Conservation (phyloP, 2,797 vertebrate genomes). For the Scolopax rusticola region DNA sequence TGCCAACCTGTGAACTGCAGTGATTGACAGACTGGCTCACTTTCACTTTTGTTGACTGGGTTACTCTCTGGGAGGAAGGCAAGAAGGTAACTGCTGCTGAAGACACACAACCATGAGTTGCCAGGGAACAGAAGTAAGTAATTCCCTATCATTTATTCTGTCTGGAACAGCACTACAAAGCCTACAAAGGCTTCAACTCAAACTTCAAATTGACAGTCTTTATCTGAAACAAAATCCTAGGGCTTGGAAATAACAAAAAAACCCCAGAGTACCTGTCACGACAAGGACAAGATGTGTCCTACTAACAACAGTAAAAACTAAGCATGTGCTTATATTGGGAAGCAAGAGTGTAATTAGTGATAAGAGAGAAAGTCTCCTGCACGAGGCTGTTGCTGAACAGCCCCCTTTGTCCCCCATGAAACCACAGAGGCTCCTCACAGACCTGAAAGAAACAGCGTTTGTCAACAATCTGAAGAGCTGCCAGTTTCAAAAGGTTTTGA, state of each 20-base stretch:
- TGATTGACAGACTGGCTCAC: not conserved
- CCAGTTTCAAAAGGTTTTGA: not conserved
- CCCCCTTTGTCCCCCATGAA: not conserved
- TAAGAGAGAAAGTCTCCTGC: not conserved
- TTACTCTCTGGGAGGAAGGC: not conserved
- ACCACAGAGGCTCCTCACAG: not conserved
- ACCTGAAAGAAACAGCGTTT: not conserved
- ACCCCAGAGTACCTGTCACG: rapidly evolving
- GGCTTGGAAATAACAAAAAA: not conserved
- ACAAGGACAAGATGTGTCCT: not conserved
- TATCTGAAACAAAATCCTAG: not conserved
- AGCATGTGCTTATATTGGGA: not conserved
- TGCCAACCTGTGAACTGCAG: not conserved
- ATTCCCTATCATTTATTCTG: not conserved
- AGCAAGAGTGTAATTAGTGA: not conserved
- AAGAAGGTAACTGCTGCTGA: not conserved
- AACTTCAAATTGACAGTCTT: not conserved
- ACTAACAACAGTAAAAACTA: not conserved
- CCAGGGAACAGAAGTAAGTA: not conserved
- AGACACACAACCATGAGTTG: not conserved
- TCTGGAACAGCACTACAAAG: not conserved
- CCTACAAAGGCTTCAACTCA: not conserved
- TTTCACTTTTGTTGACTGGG: not conserved
- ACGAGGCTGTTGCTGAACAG: not conserved
- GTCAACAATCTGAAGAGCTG: not conserved